Conservation (phyloP, 2,113 vertebrate species). For the Chascanopsetta lugubris region DNA sequence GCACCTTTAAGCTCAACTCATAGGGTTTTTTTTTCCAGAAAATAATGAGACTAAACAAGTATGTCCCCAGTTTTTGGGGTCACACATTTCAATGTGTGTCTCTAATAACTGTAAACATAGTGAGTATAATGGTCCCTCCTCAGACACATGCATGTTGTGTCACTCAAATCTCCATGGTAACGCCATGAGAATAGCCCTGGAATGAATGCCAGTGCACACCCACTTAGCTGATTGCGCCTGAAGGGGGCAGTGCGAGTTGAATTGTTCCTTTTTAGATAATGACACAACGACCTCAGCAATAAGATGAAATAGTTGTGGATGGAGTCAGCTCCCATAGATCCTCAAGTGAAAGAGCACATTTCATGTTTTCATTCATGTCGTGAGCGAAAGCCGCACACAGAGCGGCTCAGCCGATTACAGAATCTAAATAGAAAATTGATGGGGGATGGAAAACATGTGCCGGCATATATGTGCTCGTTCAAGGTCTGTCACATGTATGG, state of each 20-base stretch:
- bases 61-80: too few relatives aligned
- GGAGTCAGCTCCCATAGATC: background rate
- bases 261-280: background rate
- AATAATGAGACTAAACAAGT: too few relatives aligned
- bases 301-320: background rate
- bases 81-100: too few relatives aligned
- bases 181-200: background rate
- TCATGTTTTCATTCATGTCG: background rate
- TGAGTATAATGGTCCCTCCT: background rate
- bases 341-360: background rate
- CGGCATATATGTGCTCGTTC: too few relatives aligned
- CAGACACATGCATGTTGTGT: background rate
- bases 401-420: background rate
- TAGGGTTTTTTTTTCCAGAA: too few relatives aligned
- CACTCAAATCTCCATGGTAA: background rate
- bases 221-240: background rate
- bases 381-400: background rate
- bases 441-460: too few relatives aligned
- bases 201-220: constrained; percentile 1
- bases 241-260: background rate
- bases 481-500: too few relatives aligned
- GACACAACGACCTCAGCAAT: background rate
- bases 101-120: constrained; percentile 1
- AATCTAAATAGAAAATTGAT: too few relatives aligned
- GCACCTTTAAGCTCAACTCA: too few relatives aligned